phyloP scores from a whole-genome alignment of 2,888 invertebrate species.

The Drosophila merina region DNA sequence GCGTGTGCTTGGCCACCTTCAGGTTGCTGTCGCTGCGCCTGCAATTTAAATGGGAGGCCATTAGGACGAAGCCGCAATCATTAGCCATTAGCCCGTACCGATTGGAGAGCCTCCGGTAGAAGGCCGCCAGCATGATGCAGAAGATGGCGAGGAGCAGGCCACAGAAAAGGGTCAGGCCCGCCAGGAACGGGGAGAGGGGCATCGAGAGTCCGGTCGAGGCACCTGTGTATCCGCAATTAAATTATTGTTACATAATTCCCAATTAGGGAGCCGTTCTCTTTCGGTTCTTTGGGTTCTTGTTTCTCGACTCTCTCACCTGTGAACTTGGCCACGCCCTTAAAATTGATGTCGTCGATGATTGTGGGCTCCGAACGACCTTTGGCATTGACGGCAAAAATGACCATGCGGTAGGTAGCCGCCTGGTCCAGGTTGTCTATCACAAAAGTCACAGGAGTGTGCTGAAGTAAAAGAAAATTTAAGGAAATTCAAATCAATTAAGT shows the following conservation, averaged over 20 bases:
- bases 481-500: not conserved
- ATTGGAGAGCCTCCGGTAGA: slow-evolving; percentile 87
- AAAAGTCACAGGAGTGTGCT: slow-evolving; percentile 83
- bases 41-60: slow-evolving; percentile 63
- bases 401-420: slow-evolving; percentile 91
- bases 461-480: slow-evolving; percentile 16
- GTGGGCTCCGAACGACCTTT: slow-evolving; percentile 94
- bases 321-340: slow-evolving; percentile 93
- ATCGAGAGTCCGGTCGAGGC: slow-evolving; percentile 86
- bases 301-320: slow-evolving; percentile 86
- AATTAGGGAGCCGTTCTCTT: slow-evolving; percentile 17
- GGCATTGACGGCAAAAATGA: slow-evolving; percentile 93
- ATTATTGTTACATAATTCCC: slow-evolving; percentile 30
- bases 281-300: not conserved
- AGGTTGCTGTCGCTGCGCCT: slow-evolving; percentile 83
- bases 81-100: slow-evolving; percentile 82
- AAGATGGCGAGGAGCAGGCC: slow-evolving; percentile 90
- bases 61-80: slow-evolving; percentile 41
- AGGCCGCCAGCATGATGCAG: slow-evolving; percentile 90
- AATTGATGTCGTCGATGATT: slow-evolving; percentile 92
- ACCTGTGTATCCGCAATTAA: slow-evolving; percentile 31
- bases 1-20: slow-evolving; percentile 84
- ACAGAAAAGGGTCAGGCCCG: slow-evolving; percentile 91
- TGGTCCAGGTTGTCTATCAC: slow-evolving; percentile 86
- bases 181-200: slow-evolving; percentile 90